Evolutionary conservation across 2,888 invertebrate species (phyloP).

Genomic region (Nasonia oneida): DNA sequence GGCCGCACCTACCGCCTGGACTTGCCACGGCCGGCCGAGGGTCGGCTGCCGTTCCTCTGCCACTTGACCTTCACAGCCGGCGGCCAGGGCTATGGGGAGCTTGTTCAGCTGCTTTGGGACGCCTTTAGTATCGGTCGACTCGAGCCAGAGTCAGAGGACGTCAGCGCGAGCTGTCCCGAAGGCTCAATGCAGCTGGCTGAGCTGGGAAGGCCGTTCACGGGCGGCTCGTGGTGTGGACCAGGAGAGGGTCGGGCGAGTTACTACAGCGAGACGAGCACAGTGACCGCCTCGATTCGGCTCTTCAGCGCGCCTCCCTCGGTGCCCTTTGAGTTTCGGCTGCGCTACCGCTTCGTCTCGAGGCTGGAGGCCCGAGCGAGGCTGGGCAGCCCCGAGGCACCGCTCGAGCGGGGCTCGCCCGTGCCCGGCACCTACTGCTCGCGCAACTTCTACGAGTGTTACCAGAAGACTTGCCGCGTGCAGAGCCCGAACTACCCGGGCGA

Average conservation of each 20-base stretch:
- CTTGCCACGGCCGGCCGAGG: slow-evolving; percentile 86
- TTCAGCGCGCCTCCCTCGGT: slow-evolving; percentile 86
- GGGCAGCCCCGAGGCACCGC: slow-evolving; percentile 87
- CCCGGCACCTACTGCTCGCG: slow-evolving; percentile 92
- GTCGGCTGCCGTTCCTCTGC: slow-evolving; percentile 92
- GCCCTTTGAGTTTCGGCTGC: slow-evolving; percentile 88
- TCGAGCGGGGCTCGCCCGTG: slow-evolving; percentile 91
- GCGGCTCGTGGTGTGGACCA: slow-evolving; percentile 94
- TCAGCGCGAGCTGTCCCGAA: slow-evolving; percentile 90
- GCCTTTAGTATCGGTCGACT: slow-evolving; percentile 93
- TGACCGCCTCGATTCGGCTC: slow-evolving; percentile 91
- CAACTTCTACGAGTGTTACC: slow-evolving; percentile 91
- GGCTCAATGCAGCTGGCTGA: slow-evolving; percentile 92
- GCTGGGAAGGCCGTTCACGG: slow-evolving; percentile 91
- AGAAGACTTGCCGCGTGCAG: slow-evolving; percentile 91
- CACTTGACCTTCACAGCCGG: slow-evolving; percentile 95
- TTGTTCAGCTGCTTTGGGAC: slow-evolving; percentile 94
- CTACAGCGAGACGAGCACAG: slow-evolving; percentile 94
- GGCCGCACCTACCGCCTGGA: slow-evolving; percentile 86
- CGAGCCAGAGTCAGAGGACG: slow-evolving; percentile 84
- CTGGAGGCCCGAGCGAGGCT: slow-evolving; percentile 90
- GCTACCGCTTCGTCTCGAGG: slow-evolving; percentile 90
- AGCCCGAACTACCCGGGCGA: slow-evolving; percentile 95
- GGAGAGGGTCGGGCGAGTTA: slow-evolving; percentile 89
- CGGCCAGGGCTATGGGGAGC: slow-evolving; percentile 92